phyloP scores from a whole-genome alignment of 2,113 vertebrate genomes.

The Podarcis muralis region DNA sequence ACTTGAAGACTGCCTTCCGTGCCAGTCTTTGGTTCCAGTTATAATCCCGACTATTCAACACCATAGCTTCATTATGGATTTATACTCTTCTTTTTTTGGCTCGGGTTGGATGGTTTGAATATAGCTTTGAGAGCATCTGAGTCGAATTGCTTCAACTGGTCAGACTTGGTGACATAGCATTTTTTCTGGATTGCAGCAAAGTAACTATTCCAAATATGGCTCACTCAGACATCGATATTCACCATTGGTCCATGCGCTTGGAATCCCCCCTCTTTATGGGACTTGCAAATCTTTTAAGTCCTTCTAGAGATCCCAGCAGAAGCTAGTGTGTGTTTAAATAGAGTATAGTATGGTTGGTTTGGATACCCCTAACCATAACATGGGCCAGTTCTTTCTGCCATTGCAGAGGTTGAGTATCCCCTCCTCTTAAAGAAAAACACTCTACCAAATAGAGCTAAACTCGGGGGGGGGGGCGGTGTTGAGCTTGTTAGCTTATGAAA shows the following conservation, averaged over 20 bases:
- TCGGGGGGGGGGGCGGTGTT: conserved; percentile 33
- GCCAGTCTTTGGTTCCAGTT: conserved; percentile 69
- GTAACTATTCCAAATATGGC: conserved; percentile 30
- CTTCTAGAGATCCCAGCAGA: conserved; percentile 60
- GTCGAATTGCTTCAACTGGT: conserved; percentile 45
- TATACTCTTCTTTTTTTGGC: conserved; percentile 53
- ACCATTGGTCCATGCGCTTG: conserved; percentile 35
- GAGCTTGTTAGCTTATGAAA: conserved; percentile 34
- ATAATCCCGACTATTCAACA: conserved; percentile 55
- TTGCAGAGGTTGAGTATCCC: neutral
- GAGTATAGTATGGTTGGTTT: conserved; percentile 46
- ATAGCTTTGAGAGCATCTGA: conserved; percentile 45
- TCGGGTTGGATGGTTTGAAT: conserved; percentile 52
- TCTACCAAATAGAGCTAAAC: conserved; percentile 25
- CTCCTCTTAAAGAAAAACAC: conserved; percentile 14
- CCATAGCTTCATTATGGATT: conserved; percentile 67
- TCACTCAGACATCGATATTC: conserved; percentile 56
- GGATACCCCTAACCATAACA: conserved; percentile 30
- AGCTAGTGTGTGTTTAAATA: conserved; percentile 41
- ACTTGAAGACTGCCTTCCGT: conserved; percentile 71
- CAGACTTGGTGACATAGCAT: conserved; percentile 51
- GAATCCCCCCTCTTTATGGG: conserved; percentile 45
- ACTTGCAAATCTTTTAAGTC: conserved; percentile 53
- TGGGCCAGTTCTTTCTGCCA: conserved; percentile 46
- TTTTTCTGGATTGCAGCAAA: conserved; percentile 68